A percentile compares a stretch with the other conserved stretches of the same genome.
These are phyloP conservation scores for Ciconia stormi DNA, from an alignment of 2,113 vertebrate species.

Conservation along the genomic window DNA sequence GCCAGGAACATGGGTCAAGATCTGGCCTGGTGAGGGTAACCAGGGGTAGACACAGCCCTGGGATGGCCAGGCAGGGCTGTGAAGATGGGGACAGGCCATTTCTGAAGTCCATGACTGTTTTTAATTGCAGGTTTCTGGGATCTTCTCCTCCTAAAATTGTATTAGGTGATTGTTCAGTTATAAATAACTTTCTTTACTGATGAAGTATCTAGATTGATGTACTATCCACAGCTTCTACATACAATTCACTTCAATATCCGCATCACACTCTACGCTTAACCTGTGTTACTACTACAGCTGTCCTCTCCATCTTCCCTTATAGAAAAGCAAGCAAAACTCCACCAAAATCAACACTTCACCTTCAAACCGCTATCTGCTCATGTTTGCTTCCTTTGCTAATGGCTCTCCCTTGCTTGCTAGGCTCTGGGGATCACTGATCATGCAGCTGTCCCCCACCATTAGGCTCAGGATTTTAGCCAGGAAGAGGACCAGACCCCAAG, in stretches of 20 bases:
- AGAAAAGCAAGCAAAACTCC: neutral
- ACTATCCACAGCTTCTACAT: neutral
- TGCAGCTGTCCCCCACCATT: neutral
- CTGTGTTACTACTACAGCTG: neutral
- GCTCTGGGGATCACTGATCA: neutral
- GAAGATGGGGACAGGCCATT: neutral
- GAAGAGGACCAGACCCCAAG: no score
- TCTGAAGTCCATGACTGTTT: neutral
- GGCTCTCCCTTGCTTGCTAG: neutral
- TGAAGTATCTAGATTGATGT: neutral
- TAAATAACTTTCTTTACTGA: neutral
- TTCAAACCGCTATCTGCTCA: neutral
- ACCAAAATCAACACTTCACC: neutral
- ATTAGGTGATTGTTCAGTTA: neutral
- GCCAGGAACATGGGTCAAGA: neutral
- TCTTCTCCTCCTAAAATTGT: neutral
- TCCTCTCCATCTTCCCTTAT: neutral
- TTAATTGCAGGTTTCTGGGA: neutral
- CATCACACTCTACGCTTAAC: neutral
- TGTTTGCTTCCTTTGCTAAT: neutral
- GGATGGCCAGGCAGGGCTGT: neutral
- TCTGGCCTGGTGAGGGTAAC: neutral
- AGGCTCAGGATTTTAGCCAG: neutral
- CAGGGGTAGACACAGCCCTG: neutral
- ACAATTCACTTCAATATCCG: neutral